Percentiles rank a stretch among this genome's conserved stretches.
Evolutionary conservation across 2,888 invertebrate genomes (phyloP).

Genomic region (Leptothorax acervorum): DNA sequence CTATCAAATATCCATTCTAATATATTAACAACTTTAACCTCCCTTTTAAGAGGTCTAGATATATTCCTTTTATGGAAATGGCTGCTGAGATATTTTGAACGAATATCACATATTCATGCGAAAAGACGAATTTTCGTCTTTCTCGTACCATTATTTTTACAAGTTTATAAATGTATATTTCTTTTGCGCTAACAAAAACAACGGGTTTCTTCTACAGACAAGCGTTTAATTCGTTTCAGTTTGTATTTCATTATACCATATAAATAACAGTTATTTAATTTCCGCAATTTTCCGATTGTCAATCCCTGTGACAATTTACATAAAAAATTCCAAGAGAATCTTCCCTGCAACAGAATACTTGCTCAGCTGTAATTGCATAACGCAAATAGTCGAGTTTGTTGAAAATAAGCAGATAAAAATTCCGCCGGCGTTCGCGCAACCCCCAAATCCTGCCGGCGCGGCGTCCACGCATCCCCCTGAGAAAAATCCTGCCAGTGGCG

Average conservation of each 20-base stretch:
- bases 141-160: background rate
- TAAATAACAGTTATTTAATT: constrained; percentile 8
- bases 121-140: background rate
- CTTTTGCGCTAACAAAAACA: background rate
- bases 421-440: background rate
- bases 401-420: constrained; percentile 39
- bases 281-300: background rate
- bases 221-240: background rate
- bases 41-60: background rate
- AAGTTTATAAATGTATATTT: background rate
- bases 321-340: background rate
- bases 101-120: background rate
- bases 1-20: background rate
- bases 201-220: background rate
- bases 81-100: background rate
- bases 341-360: background rate
- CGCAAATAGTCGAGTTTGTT: background rate
- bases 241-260: background rate
- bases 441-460: background rate
- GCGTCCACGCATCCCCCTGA: background rate
- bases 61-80: background rate
- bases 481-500: constrained; percentile 13
- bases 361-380: background rate
- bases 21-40: background rate
- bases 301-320: background rate